Conservation (phyloP, 1,140 invertebrate species). For the Panonychus citri region DNA sequence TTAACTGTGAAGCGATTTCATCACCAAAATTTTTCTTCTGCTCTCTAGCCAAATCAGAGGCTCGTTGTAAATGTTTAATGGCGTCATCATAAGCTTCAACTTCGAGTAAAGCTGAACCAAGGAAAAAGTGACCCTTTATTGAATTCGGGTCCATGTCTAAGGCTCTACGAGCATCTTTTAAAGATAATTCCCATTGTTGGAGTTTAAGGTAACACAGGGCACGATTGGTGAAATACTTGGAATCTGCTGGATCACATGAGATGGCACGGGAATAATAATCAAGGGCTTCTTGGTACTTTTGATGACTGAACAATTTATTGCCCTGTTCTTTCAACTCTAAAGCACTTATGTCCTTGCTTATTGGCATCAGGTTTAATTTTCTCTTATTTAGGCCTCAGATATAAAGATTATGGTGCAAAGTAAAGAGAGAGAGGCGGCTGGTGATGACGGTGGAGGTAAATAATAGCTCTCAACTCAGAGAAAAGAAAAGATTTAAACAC, state of each 20-base stretch:
- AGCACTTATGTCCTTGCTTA: slow-evolving; percentile 35
- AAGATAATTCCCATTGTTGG: slow-evolving; percentile 64
- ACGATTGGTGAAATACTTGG: slow-evolving; percentile 82
- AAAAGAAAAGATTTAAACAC: too few species aligned
- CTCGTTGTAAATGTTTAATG: slow-evolving; percentile 78
- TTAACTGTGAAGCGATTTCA: slow-evolving; percentile 69
- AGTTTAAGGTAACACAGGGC: slow-evolving; percentile 70
- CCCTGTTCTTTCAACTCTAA: slow-evolving; percentile 84
- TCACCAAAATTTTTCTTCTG: slow-evolving; percentile 85
- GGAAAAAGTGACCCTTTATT: slow-evolving; percentile 85
- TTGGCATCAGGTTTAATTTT: too few species aligned
- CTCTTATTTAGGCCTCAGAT: too few species aligned
- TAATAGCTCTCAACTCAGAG: too few species aligned
- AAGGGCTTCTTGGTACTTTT: slow-evolving; percentile 82
- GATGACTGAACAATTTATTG: slow-evolving; percentile 60
- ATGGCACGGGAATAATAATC: slow-evolving; percentile 83
- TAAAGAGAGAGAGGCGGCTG: too few species aligned
- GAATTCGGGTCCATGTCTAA: slow-evolving; percentile 64
- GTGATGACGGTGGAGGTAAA: too few species aligned
- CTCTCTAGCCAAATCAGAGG: slow-evolving; percentile 74
- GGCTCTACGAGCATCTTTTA: slow-evolving; percentile 63
- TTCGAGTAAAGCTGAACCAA: slow-evolving; percentile 70
- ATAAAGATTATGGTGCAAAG: too few species aligned
- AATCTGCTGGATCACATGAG: slow-evolving; percentile 78
- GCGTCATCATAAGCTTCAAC: slow-evolving; percentile 71